Percentiles rank a stretch among this genome's conserved stretches.
These are phyloP conservation scores for Drosophila teissieri DNA, from an alignment of 1,140 invertebrate genomes.

Conservation along the genomic window DNA sequence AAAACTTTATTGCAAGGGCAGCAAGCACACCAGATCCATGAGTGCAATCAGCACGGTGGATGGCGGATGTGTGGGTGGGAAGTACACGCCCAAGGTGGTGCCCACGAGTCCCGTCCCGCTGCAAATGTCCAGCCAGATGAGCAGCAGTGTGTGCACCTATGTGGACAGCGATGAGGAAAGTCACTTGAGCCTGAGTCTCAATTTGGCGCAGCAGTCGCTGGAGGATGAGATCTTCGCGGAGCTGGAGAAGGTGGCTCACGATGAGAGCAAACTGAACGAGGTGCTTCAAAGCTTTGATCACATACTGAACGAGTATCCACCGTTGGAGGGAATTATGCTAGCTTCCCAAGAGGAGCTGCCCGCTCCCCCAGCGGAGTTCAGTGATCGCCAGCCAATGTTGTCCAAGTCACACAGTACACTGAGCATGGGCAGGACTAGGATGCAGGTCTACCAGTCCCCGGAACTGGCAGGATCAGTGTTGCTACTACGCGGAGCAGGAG, in stretches of 20 bases:
- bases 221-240: conserved; percentile 84
- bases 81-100: conserved; percentile 65
- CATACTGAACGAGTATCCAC: conserved; percentile 85
- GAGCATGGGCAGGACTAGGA: conserved; percentile 49
- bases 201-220: conserved; percentile 72
- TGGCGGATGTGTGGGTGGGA: conserved; percentile 69
- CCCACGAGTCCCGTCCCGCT: neutral
- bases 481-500: conserved; percentile 35
- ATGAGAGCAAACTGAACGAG: conserved; percentile 86
- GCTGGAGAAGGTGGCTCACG: conserved; percentile 84
- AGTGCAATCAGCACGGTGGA: conserved; percentile 60
- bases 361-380: conserved; percentile 55
- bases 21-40: conserved; percentile 79
- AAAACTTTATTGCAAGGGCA: conserved; percentile 72
- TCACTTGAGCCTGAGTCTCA: conserved; percentile 64
- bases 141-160: conserved; percentile 57
- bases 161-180: conserved; percentile 77
- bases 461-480: conserved; percentile 61
- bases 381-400: conserved; percentile 68
- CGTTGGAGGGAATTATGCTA: conserved; percentile 8
- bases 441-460: conserved; percentile 71
- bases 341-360: conserved; percentile 30
- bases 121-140: conserved; percentile 34
- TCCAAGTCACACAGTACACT: conserved; percentile 84
- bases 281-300: conserved; percentile 88